These are phyloP conservation scores for Conus ventricosus DNA, from an alignment of 1,140 invertebrate genomes.

Conservation along the genomic window DNA sequence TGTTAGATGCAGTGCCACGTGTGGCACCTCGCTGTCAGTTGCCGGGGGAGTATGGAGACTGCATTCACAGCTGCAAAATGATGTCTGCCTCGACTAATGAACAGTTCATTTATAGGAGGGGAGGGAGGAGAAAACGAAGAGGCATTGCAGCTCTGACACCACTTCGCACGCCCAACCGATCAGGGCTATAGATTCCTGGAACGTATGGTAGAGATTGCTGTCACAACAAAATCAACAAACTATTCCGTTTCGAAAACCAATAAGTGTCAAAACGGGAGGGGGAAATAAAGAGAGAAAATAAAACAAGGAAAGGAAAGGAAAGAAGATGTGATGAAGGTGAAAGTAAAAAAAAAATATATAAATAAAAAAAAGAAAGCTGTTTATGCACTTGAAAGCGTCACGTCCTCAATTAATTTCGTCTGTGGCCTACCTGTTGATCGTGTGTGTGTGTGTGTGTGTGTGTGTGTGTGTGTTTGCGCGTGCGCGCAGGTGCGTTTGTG, in stretches of 20 bases:
- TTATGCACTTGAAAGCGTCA: not conserved
- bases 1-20: no score
- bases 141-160: no score
- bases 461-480: not conserved
- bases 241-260: not conserved
- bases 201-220: not conserved
- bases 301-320: not conserved
- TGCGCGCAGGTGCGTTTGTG: no score
- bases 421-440: not conserved
- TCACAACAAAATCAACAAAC: not conserved
- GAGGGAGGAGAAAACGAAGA: no score
- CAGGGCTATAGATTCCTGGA: no score
- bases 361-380: not conserved
- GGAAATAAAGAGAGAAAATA: not conserved
- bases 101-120: no score
- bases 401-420: not conserved
- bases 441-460: not conserved
- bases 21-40: no score
- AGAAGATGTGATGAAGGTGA: not conserved
- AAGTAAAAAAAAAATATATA: not conserved
- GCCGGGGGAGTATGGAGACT: no score
- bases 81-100: no score
- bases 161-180: no score
- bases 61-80: no score
- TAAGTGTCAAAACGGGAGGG: not conserved